These are phyloP conservation scores for Oasisia sp. DNA, from an alignment of 2,888 invertebrate species.

Conservation along the genomic window DNA sequence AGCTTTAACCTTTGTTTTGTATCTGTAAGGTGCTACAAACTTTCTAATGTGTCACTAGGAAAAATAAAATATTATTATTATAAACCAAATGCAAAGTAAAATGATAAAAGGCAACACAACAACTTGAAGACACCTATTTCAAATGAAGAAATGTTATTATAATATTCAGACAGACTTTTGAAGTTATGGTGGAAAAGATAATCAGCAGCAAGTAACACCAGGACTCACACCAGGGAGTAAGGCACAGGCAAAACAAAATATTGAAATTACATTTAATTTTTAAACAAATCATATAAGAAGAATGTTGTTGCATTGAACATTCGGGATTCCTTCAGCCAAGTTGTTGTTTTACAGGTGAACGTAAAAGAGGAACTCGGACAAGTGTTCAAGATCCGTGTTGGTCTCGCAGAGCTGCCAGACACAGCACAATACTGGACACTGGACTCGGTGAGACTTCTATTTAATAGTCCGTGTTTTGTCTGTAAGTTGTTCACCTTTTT, in stretches of 20 bases:
- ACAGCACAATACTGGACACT: conserved; percentile 13
- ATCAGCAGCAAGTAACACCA: neutral
- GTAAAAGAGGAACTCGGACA: conserved; percentile 32
- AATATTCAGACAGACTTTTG: neutral
- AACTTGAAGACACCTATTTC: neutral
- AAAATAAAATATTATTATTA: too few relatives aligned
- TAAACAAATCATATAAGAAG: neutral
- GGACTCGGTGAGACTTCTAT: conserved; percentile 8
- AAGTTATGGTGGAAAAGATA: neutral
- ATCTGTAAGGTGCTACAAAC: too few relatives aligned
- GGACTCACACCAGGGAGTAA: neutral
- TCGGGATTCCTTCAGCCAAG: neutral
- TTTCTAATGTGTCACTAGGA: too few relatives aligned
- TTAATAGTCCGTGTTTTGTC: too few relatives aligned
- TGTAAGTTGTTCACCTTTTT: too few relatives aligned
- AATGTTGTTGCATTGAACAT: too few relatives aligned
- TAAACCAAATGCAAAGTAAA: too few relatives aligned
- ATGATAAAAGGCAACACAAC: neutral
- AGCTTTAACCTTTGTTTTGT: too few relatives aligned
- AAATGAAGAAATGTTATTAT: neutral
- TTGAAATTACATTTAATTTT: neutral
- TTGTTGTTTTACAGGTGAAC: conserved; percentile 25
- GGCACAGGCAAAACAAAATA: neutral
- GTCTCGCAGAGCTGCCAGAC: conserved; percentile 23
- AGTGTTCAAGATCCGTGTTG: conserved; percentile 34